Evolutionary conservation across 1,140 invertebrate genomes (phyloP), one percentile per base, ranked within the genome.

Genomic region (Scaptomyza pallida): DNA sequence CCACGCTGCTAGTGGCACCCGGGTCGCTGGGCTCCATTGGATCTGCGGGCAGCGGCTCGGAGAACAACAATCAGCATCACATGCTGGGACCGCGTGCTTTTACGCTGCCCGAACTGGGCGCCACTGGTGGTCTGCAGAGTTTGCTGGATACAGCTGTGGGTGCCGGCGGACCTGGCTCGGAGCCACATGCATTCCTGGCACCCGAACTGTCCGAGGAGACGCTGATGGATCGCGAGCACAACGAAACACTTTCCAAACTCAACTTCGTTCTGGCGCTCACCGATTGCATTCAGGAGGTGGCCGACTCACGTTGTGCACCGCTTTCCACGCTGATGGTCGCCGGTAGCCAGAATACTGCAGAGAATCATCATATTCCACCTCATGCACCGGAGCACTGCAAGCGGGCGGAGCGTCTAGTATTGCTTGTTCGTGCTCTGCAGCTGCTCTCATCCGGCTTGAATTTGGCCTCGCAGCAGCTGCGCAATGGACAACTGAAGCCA

Each of bases 141-240:
- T 92, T 94, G 59, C 91, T 93, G 30, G 93, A 94, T 40, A 92
- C 93, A 15, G 92, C 62, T 10, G 73, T 68, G 48, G 69, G 65
- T 13, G 71, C 62, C 23, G 93, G 95, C 95, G 60, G 94, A 96
- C 64, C 95, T 94, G 70, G 76, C 43, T 93, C 95, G 95, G 60
- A 94, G 96, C 67, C 95, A 95, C 67, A 81, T 78, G 59, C 89
- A 83, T 98, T 98, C 92, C 94, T 97, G 19, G 94, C 96, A 21
- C 97, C 97, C 5, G 98, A 99, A 91, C 92, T 99, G 56, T 96
- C 97, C 35, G 97, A 99, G 92, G 98, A 99, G 92, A 99, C 98
- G 16, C 93, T 99, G 15, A 94, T 99, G 70, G 97, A 98, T 94
- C 94, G 95, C 61, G 97, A 98, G 89, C 98, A 99, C 92, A 98